These are phyloP conservation scores for Clusia tigrina DNA, from an alignment of 2,888 invertebrate genomes.

Conservation along the genomic window DNA sequence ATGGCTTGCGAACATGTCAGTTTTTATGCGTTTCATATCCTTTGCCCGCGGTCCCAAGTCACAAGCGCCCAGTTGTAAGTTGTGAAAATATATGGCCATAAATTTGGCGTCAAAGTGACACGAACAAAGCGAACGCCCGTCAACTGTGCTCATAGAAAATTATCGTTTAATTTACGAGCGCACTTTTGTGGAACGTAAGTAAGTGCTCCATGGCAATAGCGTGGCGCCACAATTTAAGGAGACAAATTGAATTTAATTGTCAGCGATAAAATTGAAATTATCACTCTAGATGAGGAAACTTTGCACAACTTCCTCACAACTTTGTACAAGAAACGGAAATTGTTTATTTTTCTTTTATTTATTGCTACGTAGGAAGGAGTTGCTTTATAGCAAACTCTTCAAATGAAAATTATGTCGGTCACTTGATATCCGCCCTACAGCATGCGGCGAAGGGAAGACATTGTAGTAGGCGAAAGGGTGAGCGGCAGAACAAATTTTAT, in stretches of 20 bases:
- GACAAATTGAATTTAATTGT: background rate
- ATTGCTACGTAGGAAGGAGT: background rate
- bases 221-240: background rate
- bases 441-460: too few relatives aligned
- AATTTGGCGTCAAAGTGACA: slow-evolving; percentile 14
- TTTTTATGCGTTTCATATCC: background rate
- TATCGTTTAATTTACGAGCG: background rate
- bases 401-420: too few relatives aligned
- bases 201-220: background rate
- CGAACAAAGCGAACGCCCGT: slow-evolving; percentile 2
- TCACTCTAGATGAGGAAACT: too few relatives aligned
- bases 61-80: background rate
- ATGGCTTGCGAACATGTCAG: background rate
- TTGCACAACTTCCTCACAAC: too few relatives aligned
- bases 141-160: background rate
- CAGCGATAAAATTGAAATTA: background rate
- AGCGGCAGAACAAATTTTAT: too few relatives aligned
- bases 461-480: too few relatives aligned
- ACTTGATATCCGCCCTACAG: too few relatives aligned
- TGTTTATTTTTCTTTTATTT: background rate
- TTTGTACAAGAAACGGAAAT: background rate
- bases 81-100: slow-evolving; percentile 1
- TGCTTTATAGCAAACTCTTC: too few relatives aligned
- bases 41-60: background rate
- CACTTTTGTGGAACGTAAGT: slow-evolving; percentile 1